Evolutionary conservation across 1,140 invertebrate species (phyloP).

Genomic region (Amphibalanus amphitrite): DNA sequence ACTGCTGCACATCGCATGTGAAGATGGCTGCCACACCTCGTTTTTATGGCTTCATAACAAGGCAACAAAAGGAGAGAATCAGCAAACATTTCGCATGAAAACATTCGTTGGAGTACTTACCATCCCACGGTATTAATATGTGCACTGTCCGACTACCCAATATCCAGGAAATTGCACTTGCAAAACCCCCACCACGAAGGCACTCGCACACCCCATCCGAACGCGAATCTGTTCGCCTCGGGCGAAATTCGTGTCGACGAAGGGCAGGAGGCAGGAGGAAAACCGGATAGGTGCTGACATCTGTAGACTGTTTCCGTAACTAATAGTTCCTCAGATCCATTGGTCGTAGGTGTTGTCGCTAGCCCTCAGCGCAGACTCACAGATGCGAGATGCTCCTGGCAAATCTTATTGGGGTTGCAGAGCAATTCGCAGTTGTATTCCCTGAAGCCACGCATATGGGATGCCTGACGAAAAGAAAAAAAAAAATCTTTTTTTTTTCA

Average conservation of each 20-base stretch:
- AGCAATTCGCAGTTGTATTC: no score
- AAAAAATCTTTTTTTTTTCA: no score
- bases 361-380: no score
- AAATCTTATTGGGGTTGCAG: no score
- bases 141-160: background rate
- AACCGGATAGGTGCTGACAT: background rate
- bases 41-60: background rate
- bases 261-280: background rate
- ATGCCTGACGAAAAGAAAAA: no score
- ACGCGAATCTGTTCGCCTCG: background rate
- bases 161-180: background rate
- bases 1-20: no score
- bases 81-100: background rate
- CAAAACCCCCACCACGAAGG: background rate
- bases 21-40: slow-evolving; percentile 1
- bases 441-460: no score
- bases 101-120: background rate
- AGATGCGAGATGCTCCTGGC: no score
- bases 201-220: background rate
- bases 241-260: background rate
- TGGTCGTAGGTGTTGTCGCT: no score
- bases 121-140: background rate
- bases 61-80: background rate
- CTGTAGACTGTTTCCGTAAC: background rate
- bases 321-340: no score